Percentiles rank a stretch among this genome's conserved stretches.
phyloP scores from a whole-genome alignment of 2,888 invertebrate species.

The Serripes groenlandicus region DNA sequence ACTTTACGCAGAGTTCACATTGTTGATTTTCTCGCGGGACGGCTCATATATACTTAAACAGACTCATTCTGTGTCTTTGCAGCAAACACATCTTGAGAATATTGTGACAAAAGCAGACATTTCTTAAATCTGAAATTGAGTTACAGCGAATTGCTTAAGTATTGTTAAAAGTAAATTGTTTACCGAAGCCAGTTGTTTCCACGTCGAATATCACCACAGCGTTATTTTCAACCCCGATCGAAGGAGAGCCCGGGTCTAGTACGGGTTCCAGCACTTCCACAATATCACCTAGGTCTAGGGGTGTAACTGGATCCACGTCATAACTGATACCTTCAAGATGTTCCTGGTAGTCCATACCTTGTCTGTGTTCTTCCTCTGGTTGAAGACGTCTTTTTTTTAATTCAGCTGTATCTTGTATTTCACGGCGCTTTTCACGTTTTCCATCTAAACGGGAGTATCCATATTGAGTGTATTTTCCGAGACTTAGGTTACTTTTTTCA shows the following conservation, averaged over 20 bases:
- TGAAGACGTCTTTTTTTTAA: not conserved
- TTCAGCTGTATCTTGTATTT: not conserved
- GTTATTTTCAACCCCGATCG: not conserved
- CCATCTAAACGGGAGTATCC: not conserved
- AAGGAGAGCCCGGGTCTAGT: not conserved
- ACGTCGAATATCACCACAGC: not conserved
- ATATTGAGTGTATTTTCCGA: not conserved
- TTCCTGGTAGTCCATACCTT: not conserved
- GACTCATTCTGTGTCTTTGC: too few relatives aligned
- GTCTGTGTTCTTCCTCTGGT: not conserved
- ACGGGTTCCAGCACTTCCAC: not conserved
- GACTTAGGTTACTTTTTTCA: not conserved
- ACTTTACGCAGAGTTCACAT: too few relatives aligned
- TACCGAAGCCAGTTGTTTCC: not conserved
- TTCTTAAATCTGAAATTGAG: too few relatives aligned
- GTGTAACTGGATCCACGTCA: not conserved
- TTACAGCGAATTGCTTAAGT: too few relatives aligned
- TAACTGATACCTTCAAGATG: not conserved
- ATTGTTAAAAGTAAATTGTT: too few relatives aligned
- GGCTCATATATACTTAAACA: too few relatives aligned
- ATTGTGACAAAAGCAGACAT: too few relatives aligned
- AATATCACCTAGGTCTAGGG: not conserved
- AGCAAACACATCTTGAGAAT: too few relatives aligned
- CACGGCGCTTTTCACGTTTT: not conserved
- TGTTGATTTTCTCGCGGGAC: too few relatives aligned